Evolutionary conservation across 2,888 invertebrate species (phyloP).

Genomic region (Trimorus sp.): DNA sequence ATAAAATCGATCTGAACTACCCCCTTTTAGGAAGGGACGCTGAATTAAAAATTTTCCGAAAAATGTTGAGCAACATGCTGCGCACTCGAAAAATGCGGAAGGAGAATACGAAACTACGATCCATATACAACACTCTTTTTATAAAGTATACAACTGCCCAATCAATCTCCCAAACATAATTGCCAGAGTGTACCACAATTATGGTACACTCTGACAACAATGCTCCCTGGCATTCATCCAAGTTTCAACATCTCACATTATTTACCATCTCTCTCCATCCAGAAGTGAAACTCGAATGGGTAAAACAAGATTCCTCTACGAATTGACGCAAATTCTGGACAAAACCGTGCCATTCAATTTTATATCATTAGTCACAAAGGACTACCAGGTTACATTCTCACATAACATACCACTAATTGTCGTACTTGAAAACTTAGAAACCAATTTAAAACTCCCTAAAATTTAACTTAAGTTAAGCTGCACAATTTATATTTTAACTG

Average conservation of each 20-base stretch:
- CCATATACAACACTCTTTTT: conserved; percentile 70
- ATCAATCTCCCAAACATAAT: no score
- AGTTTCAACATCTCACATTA: no score
- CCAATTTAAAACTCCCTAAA: no score
- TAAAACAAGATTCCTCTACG: conserved; percentile 85
- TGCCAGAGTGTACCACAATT: no score
- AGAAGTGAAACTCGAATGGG: conserved; percentile 85
- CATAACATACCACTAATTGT: no score
- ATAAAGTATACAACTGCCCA: conserved; percentile 68
- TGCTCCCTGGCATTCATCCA: no score
- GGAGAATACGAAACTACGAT: conserved; percentile 37
- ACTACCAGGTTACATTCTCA: no score
- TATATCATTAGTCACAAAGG: conserved; percentile 65
- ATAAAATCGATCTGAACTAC: conserved; percentile 74
- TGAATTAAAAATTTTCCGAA: conserved; percentile 77
- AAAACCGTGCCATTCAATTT: conserved; percentile 76
- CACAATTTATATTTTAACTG: conserved; percentile 9
- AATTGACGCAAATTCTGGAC: conserved; percentile 83
- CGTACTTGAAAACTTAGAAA: no score
- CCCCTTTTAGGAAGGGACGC: conserved; percentile 83
- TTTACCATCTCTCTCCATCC: conserved; percentile 37
- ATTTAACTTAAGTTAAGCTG: no score
- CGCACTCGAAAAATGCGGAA: conserved; percentile 49
- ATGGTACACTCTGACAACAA: no score
- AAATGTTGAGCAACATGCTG: conserved; percentile 68